Base-by-base conservation (phyloP, 1,140 invertebrate genomes). In the Holotrichia oblita region DNA sequence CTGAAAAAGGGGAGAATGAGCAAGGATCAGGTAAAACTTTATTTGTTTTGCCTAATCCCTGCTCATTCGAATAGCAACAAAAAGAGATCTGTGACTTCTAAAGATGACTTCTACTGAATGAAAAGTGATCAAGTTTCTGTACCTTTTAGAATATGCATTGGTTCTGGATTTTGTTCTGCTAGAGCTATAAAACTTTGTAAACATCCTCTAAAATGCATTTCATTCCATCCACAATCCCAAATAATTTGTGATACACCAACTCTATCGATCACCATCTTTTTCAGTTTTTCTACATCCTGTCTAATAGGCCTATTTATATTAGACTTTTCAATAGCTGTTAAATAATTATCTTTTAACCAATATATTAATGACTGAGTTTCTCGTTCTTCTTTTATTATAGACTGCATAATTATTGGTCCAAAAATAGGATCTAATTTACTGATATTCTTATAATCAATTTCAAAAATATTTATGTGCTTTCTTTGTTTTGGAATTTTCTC, bases 211-310 rank as follows among this genome's bases (percentile, higher is more conserved):
- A 96, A 95, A 84, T 97, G 95, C 79, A 93, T 92, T 24, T 93
- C 92, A 84, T 96, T 96, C 95, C 96, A 97, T 12, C 95, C 95
- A 85, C 93, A 95, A 80, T 97, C 94, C 90, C 93, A 95, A 40
- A 89, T 85, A 0, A 94, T 89, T 79, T 91, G 88, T 41, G 88
- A 89, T 0, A 95, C 80, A 55, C 89, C 87, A 48, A 93, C 87
- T 27, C 89, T 83, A 6, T 88, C 73, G 9, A 89, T 88, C 27
- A 96, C 84, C 48, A 87, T 82, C 48, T 89, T 85, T 81, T 91
- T 88, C 7, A 95, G 85, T 82, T 90, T 90, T 77, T 88, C 84
- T 0, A 94, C 91, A 85, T 95, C 93, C 64, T 92, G 90, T 76
- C 91, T 87, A 0, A 94, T 85, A 3, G 93, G 91, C 79, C 88